A percentile compares a stretch with the other conserved stretches of the same genome.
Conservation (phyloP, 1,140 invertebrate species). For the Brachionus rubens region DNA sequence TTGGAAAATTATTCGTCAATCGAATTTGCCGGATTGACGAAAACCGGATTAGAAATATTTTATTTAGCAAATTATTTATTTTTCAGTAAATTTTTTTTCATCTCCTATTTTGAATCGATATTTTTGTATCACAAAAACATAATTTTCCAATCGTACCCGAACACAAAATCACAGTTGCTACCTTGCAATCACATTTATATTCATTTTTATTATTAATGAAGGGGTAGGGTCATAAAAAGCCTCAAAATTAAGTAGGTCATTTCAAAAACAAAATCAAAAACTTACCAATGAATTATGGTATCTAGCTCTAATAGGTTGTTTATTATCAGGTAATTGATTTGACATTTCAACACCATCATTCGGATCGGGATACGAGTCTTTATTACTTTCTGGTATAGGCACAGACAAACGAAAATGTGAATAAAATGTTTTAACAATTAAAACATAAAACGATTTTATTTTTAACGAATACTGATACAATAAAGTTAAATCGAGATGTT, state of each 20-base stretch:
- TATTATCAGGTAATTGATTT: conserved; percentile 14
- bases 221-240: no score
- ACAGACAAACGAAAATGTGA: neutral
- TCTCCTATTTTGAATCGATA: no score
- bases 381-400: neutral
- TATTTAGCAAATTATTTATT: no score
- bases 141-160: neutral
- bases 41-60: no score
- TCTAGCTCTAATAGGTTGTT: neutral
- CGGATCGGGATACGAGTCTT: neutral
- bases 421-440: conserved; percentile 33
- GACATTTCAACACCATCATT: neutral
- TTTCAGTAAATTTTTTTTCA: no score
- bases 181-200: no score
- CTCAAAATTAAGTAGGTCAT: neutral
- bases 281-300: conserved; percentile 22
- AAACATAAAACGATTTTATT: conserved; percentile 4
- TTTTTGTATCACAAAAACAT: no score
- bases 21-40: no score
- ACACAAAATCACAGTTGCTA: no score
- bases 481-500: conserved; percentile 23
- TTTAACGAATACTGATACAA: conserved; percentile 29
- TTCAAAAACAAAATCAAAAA: neutral
- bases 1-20: no score
- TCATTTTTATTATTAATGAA: no score